These are phyloP conservation scores for Emydura subglobosa DNA, from an alignment of 2,113 vertebrate species.

Conservation along the genomic window DNA sequence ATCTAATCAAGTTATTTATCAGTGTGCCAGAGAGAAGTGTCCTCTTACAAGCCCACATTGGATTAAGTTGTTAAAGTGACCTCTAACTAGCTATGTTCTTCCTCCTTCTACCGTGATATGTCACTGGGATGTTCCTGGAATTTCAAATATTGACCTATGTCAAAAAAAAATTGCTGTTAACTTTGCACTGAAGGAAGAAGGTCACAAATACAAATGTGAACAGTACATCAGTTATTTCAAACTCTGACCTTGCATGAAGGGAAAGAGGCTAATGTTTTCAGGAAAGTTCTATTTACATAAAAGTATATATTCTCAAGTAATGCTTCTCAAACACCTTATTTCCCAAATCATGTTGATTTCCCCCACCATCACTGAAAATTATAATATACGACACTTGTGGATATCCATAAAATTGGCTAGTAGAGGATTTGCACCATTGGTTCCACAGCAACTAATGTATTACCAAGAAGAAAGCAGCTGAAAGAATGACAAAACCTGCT, in stretches of 20 bases:
- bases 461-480: neutral
- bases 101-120: neutral
- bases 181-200: neutral
- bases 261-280: neutral
- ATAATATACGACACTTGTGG: neutral
- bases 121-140: neutral
- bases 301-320: neutral
- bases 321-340: neutral
- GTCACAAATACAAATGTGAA: neutral
- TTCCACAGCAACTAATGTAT: constrained; percentile 49
- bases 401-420: neutral
- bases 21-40: neutral
- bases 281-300: constrained; percentile 16
- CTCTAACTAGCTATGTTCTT: neutral
- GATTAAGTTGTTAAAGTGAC: neutral
- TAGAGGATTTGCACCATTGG: neutral
- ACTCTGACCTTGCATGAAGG: neutral
- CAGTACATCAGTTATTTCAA: constrained; percentile 1
- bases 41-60: neutral
- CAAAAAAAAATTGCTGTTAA: neutral
- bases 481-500: neutral
- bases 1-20: constrained; percentile 49
- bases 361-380: neutral
- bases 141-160: neutral
- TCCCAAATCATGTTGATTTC: neutral